A percentile compares a stretch with the other conserved stretches of the same genome.
Conservation (phyloP, 2,797 vertebrate species). For the Oreochromis grahami region DNA sequence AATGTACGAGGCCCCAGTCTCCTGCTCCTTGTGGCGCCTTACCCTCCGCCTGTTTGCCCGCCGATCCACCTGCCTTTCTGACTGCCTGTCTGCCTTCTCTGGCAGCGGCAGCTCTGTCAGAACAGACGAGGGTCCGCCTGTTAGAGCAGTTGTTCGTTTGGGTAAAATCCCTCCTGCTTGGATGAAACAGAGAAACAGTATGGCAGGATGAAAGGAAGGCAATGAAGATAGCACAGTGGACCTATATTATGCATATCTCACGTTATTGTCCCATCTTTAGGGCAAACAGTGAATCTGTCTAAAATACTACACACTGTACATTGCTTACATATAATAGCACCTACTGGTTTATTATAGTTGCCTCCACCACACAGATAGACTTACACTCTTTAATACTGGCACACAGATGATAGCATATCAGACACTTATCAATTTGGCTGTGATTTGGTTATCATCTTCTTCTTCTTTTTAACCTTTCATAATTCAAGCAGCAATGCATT, state of each 20-base stretch:
- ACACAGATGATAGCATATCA: background rate
- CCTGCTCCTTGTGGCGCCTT: conserved; percentile 21
- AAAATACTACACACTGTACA: background rate
- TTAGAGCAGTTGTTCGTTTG: conserved; percentile 69
- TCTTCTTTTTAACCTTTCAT: background rate
- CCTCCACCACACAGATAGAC: background rate
- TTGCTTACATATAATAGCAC: background rate
- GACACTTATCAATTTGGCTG: background rate
- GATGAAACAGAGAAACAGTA: conserved; percentile 48
- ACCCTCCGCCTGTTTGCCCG: conserved; percentile 41
- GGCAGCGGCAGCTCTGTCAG: conserved; percentile 39
- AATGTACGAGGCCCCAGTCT: conserved; percentile 21
- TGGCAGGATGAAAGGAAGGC: conserved; percentile 21
- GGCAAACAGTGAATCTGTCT: background rate
- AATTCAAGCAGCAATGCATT: background rate
- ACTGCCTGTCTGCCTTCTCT: conserved; percentile 44
- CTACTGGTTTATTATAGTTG: background rate
- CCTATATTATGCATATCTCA: conserved; percentile 39
- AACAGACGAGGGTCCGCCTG: conserved; percentile 74
- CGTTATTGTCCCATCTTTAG: conserved; percentile 7
- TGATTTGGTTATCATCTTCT: background rate
- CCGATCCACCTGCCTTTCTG: conserved; percentile 54
- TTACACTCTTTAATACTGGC: background rate
- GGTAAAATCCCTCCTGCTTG: conserved; percentile 52
- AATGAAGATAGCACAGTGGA: background rate